Evolutionary conservation across 2,888 invertebrate species (phyloP).

Genomic region (Drosophila glabriapex): DNA sequence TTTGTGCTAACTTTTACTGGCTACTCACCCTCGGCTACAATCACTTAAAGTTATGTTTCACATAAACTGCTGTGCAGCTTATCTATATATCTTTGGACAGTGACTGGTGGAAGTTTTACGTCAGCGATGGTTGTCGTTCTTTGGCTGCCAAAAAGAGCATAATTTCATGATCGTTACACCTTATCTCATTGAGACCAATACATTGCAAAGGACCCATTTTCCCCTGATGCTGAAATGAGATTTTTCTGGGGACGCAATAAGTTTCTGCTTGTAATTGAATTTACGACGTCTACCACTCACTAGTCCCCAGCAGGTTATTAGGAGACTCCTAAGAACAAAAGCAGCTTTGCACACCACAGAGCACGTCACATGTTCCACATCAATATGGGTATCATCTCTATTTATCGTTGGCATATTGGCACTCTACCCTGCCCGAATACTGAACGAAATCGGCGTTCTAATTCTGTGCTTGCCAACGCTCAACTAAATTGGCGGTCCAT

Average conservation of each 20-base stretch:
- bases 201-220: not conserved
- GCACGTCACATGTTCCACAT: conserved; percentile 2
- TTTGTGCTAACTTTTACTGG: conserved; percentile 43
- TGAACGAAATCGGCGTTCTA: conserved; percentile 18
- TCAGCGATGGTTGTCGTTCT: conserved; percentile 63
- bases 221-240: not conserved
- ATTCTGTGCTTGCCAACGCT: conserved; percentile 9
- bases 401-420: conserved; percentile 25
- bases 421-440: not conserved
- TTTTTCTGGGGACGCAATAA: not conserved
- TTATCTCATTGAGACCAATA: conserved; percentile 59
- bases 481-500: conserved; percentile 25
- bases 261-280: not conserved
- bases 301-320: not conserved
- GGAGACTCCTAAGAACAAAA: not conserved
- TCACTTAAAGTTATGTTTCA: conserved; percentile 40
- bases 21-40: conserved; percentile 25
- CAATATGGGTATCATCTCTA: conserved; percentile 2
- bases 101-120: conserved; percentile 84
- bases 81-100: conserved; percentile 61
- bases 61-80: not conserved
- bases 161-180: conserved; percentile 75
- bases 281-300: not conserved
- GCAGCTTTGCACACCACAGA: not conserved
- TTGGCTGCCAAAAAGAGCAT: conserved; percentile 75